A percentile compares a stretch with the other conserved stretches of the same genome.
These are phyloP conservation scores for Arothron firmamentum DNA, from an alignment of 2,113 vertebrate species.

Conservation along the genomic window DNA sequence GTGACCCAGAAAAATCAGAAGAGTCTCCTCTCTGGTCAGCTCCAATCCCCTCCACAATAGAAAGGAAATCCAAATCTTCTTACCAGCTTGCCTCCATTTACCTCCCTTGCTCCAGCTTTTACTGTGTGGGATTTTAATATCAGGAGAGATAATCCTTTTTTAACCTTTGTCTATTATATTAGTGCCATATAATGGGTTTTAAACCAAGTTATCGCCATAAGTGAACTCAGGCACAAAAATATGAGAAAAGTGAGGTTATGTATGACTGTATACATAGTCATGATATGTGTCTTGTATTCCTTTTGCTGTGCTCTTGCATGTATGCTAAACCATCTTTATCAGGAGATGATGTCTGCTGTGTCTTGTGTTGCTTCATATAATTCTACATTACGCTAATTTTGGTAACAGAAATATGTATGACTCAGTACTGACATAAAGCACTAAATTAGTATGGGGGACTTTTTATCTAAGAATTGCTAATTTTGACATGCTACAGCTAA, in stretches of 20 bases:
- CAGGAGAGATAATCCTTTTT: conserved; percentile 58
- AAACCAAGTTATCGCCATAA: conserved; percentile 25
- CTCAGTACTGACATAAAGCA: neutral
- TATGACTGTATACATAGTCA: neutral
- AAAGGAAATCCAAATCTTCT: conserved; percentile 60
- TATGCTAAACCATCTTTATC: neutral
- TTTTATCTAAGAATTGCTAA: neutral
- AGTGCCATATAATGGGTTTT: conserved; percentile 49
- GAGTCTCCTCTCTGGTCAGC: conserved; percentile 20
- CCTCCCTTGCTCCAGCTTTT: conserved; percentile 41
- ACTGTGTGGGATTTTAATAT: conserved; percentile 56
- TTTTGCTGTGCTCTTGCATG: no score
- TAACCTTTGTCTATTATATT: conserved; percentile 53
- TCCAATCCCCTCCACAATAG: conserved; percentile 29
- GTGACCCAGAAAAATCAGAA: conserved; percentile 22
- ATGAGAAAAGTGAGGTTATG: conserved; percentile 1
- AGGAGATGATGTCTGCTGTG: neutral
- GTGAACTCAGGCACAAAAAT: neutral
- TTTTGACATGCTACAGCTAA: neutral
- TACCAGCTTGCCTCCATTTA: conserved; percentile 58
- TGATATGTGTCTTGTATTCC: neutral
- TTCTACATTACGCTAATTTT: neutral
- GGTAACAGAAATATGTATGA: neutral
- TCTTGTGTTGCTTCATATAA: neutral
- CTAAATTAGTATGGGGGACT: no score